Conservation (phyloP, 2,113 vertebrate genomes). For the Hypomesus transpacificus region DNA sequence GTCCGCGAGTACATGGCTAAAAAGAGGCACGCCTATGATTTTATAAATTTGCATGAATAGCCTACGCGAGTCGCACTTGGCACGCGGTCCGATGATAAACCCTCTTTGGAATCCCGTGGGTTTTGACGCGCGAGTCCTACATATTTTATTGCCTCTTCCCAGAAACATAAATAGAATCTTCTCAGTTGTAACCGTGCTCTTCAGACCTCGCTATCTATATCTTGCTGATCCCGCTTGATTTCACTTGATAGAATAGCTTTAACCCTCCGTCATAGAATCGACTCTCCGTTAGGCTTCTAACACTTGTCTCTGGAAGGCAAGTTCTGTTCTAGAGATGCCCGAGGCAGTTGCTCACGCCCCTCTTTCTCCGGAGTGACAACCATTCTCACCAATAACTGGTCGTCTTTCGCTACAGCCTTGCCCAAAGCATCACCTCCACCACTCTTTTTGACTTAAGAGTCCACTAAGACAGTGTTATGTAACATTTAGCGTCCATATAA, state of each 20-base stretch:
- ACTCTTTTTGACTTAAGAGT: too few species aligned
- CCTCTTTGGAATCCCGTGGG: constrained; percentile 40
- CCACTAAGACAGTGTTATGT: too few species aligned
- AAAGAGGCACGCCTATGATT: constrained; percentile 76
- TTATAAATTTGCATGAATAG: constrained; percentile 69
- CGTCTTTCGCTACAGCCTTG: too few species aligned
- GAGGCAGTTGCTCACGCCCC: constrained; percentile 39
- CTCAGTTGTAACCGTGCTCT: constrained; percentile 19
- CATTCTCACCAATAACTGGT: too few species aligned
- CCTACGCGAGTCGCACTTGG: constrained; percentile 56
- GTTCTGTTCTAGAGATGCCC: constrained; percentile 35
- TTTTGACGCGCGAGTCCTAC: constrained; percentile 47
- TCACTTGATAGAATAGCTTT: constrained; percentile 19
- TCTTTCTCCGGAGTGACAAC: neutral
- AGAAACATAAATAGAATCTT: constrained; percentile 16
- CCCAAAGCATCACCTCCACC: too few species aligned
- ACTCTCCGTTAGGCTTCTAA: constrained; percentile 35
- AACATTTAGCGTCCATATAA: too few species aligned
- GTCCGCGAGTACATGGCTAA: constrained; percentile 68
- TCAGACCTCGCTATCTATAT: constrained; percentile 26
- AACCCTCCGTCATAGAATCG: constrained; percentile 31
- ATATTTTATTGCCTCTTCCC: constrained; percentile 32
- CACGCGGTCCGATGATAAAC: constrained; percentile 38
- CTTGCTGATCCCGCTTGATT: constrained; percentile 18
- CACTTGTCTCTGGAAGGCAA: constrained; percentile 25